A percentile compares a stretch with the other conserved stretches of the same genome.
Evolutionary conservation across 2,797 vertebrate genomes (phyloP).

Genomic region (Pangasius macronema): DNA sequence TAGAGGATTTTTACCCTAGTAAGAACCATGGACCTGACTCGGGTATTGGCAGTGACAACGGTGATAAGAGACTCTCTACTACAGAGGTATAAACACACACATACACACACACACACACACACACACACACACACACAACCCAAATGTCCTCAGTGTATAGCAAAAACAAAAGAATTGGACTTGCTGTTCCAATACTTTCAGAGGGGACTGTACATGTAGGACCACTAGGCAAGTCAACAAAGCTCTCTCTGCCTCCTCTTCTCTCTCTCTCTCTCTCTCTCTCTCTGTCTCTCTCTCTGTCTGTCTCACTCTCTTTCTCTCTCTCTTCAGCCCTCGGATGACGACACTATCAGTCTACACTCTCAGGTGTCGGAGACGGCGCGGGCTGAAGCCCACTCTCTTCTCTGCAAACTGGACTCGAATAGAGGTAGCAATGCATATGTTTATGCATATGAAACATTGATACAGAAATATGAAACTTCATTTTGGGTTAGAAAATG

Average conservation of each 20-base stretch:
- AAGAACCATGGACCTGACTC: slow-evolving; percentile 98
- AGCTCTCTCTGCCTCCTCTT: not conserved
- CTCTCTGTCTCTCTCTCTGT: not conserved
- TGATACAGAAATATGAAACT: not conserved
- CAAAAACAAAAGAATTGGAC: not conserved
- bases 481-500: not conserved
- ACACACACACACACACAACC: not conserved
- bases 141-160: not conserved
- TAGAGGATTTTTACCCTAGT: slow-evolving; percentile 96
- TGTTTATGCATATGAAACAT: not conserved
- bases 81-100: slow-evolving; percentile 81
- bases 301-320: not conserved
- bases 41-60: slow-evolving; percentile 97
- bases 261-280: not conserved
- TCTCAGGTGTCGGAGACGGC: slow-evolving; percentile 96
- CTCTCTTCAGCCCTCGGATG: slow-evolving; percentile 89
- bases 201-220: not conserved
- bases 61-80: slow-evolving; percentile 94
- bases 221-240: not conserved
- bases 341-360: slow-evolving; percentile 96
- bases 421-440: slow-evolving; percentile 43
- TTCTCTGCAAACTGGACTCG: slow-evolving; percentile 85
- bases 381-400: slow-evolving; percentile 82
- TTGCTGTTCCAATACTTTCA: not conserved
- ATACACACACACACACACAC: not conserved